Conservation (phyloP, 2,888 invertebrate genomes). For the Campoplex nolae region DNA sequence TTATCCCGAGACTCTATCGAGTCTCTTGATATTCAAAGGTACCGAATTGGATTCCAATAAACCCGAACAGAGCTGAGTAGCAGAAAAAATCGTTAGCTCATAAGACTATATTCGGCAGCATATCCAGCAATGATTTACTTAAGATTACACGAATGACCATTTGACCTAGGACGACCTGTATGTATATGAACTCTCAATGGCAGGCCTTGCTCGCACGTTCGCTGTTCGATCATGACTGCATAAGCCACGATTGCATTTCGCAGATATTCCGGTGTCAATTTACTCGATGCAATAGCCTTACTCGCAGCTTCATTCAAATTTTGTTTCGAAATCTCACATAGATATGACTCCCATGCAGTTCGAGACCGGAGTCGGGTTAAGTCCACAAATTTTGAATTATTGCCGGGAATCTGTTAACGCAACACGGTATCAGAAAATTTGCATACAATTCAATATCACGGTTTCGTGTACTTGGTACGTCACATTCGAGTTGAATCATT, state of each 20-base stretch:
- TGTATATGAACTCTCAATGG: not conserved
- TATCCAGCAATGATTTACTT: not conserved
- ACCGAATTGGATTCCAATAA: not conserved
- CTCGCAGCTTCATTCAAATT: not conserved
- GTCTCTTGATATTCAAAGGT: too few relatives aligned
- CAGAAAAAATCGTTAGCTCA: not conserved
- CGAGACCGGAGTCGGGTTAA: not conserved
- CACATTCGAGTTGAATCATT: not conserved
- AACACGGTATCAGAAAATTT: not conserved
- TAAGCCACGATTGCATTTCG: not conserved
- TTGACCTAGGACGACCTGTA: not conserved
- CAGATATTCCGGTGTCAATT: not conserved
- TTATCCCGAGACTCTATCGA: too few relatives aligned
- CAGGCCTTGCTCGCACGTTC: not conserved
- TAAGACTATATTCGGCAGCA: not conserved
- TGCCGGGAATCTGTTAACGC: not conserved
- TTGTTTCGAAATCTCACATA: not conserved
- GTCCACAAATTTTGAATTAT: constrained; percentile 5
- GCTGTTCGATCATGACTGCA: not conserved
- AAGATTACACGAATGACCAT: not conserved
- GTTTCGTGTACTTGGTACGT: not conserved
- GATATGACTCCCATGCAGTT: not conserved
- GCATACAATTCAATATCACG: not conserved
- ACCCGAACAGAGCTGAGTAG: not conserved
- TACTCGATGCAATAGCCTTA: not conserved